Percentiles rank a stretch among this genome's conserved stretches.
These are phyloP conservation scores for Actinostola sp. DNA, from an alignment of 92 coral and sea anemone genomes.

Conservation along the genomic window DNA sequence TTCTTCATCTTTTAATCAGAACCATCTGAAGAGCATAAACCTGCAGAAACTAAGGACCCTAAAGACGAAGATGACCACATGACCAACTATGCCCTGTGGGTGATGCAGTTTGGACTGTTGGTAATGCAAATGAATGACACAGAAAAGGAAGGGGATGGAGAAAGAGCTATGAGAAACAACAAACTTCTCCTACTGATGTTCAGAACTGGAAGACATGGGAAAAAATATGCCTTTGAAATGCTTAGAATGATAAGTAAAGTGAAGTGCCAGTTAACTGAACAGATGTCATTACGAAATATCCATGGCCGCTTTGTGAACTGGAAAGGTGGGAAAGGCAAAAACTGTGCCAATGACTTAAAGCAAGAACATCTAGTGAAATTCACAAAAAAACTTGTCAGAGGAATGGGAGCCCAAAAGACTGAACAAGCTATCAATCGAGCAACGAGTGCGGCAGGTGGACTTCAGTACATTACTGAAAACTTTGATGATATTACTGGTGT, in stretches of 20 bases:
- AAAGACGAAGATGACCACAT: slow-evolving; percentile 35
- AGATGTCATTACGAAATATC: slow-evolving; percentile 45
- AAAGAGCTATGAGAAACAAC: slow-evolving; percentile 26
- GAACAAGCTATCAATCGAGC: slow-evolving; percentile 31
- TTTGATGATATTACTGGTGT: slow-evolving; percentile 40
- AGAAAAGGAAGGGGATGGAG: slow-evolving; percentile 64
- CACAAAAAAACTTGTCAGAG: slow-evolving; percentile 27
- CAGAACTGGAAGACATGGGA: slow-evolving; percentile 18
- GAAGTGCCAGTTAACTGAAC: slow-evolving; percentile 39
- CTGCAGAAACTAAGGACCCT: background rate
- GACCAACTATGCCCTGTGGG: slow-evolving; percentile 41
- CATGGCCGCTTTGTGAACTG: slow-evolving; percentile 57
- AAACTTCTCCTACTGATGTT: slow-evolving; percentile 24
- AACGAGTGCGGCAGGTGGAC: slow-evolving; percentile 44
- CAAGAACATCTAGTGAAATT: slow-evolving; percentile 52
- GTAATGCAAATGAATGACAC: slow-evolving; percentile 56
- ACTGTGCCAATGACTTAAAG: slow-evolving; percentile 47
- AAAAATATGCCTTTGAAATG: slow-evolving; percentile 49
- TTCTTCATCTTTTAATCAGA: background rate
- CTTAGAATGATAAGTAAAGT: slow-evolving; percentile 44
- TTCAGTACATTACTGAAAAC: slow-evolving; percentile 38
- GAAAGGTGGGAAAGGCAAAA: slow-evolving; percentile 46
- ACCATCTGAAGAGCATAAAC: background rate
- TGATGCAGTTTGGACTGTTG: slow-evolving; percentile 50
- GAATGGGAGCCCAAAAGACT: slow-evolving; percentile 52